phyloP scores from a whole-genome alignment of 2,797 vertebrate genomes.

The Darevskia nairensis region DNA sequence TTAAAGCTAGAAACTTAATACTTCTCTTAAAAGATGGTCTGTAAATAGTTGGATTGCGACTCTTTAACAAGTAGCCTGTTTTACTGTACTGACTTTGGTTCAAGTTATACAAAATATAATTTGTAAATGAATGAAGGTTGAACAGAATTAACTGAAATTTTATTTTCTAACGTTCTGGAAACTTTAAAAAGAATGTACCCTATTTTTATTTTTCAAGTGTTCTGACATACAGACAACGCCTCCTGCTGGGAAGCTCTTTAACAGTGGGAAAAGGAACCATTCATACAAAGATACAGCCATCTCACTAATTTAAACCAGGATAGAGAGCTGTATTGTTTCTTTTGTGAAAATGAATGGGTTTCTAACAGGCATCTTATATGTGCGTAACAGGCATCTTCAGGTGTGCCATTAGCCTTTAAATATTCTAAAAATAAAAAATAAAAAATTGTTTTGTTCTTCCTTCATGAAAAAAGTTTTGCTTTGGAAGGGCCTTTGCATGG shows the following conservation, averaged over 20 bases:
- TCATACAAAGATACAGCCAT: background rate
- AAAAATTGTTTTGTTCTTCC: background rate
- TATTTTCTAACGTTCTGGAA: background rate
- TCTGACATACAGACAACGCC: background rate
- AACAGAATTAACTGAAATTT: conserved; percentile 27
- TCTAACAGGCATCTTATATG: background rate
- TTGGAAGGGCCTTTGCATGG: conserved; percentile 13
- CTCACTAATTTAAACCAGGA: background rate
- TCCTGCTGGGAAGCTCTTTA: background rate
- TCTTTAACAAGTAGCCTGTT: background rate
- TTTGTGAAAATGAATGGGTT: conserved; percentile 21
- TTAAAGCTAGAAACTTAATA: background rate
- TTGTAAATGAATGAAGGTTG: background rate
- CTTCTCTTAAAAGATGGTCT: background rate
- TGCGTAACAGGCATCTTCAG: background rate
- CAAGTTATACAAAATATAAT: background rate
- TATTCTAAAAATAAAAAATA: background rate
- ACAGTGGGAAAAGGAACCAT: background rate
- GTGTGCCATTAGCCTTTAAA: background rate
- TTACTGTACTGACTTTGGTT: background rate
- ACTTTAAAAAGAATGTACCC: background rate
- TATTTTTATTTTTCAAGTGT: background rate
- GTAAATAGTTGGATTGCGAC: background rate
- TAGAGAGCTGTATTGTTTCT: conserved; percentile 37
- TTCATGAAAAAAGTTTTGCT: conserved; percentile 30